Evolutionary conservation across 2,888 invertebrate species (phyloP).

Genomic region (Standfussiana lucernea): DNA sequence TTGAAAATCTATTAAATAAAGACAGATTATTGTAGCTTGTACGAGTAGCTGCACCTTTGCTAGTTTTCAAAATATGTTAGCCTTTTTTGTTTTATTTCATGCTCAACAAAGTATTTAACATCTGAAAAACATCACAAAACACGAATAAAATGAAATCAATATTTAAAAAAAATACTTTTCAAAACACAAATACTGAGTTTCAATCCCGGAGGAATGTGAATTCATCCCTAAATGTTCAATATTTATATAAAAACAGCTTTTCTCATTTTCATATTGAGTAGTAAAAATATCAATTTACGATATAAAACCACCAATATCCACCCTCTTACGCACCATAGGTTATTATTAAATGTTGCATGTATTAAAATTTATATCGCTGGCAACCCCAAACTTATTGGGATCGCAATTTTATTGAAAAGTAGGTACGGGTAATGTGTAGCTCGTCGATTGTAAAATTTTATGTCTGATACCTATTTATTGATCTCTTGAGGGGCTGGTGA

Average conservation of each 20-base stretch:
- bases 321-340: constrained; percentile 74
- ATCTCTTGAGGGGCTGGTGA: neutral
- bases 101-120: neutral
- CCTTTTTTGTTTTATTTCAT: too few relatives aligned
- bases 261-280: constrained; percentile 24
- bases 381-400: constrained; percentile 73
- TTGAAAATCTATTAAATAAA: too few relatives aligned
- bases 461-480: constrained; percentile 17
- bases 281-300: constrained; percentile 66
- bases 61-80: too few relatives aligned
- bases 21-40: too few relatives aligned
- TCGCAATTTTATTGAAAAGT: constrained; percentile 78
- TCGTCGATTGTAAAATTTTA: constrained; percentile 79
- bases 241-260: neutral
- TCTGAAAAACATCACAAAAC: neutral
- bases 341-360: constrained; percentile 89
- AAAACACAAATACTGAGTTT: neutral
- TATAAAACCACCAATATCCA: constrained; percentile 72
- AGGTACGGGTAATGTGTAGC: constrained; percentile 51
- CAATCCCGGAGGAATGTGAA: neutral
- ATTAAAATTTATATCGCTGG: constrained; percentile 81
- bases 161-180: neutral
- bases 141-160: neutral
- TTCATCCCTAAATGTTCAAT: neutral
- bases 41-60: too few relatives aligned